Evolutionary conservation across 2,797 vertebrate genomes (phyloP).

Genomic region (Molossus alvarezi): DNA sequence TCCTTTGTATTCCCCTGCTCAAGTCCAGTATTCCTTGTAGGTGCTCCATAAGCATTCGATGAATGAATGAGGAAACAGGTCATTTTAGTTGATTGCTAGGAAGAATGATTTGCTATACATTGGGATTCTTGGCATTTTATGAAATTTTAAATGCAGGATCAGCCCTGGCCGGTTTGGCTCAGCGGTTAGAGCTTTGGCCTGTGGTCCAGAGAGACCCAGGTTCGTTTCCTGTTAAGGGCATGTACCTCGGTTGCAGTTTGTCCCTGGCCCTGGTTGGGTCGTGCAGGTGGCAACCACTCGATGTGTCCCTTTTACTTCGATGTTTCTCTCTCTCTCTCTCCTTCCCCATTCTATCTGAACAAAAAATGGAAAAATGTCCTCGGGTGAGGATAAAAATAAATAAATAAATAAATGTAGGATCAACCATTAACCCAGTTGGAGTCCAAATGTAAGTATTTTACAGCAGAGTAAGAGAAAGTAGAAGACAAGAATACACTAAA

Average conservation of each 20-base stretch:
- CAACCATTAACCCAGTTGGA: neutral
- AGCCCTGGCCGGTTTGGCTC: neutral
- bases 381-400: too few species aligned
- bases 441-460: slow-evolving; percentile 17
- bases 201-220: too few species aligned
- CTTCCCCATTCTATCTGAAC: too few species aligned
- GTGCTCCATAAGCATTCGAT: neutral
- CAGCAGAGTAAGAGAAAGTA: neutral
- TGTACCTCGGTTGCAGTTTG: too few species aligned
- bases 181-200: too few species aligned
- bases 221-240: too few species aligned
- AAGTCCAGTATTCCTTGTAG: neutral
- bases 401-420: neutral
- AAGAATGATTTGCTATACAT: neutral
- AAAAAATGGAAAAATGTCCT: too few species aligned
- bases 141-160: slow-evolving; percentile 14
- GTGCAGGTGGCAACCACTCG: too few species aligned
- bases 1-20: neutral
- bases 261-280: too few species aligned
- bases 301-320: too few species aligned
- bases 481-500: slow-evolving; percentile 21
- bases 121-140: neutral
- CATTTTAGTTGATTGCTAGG: slow-evolving; percentile 14
- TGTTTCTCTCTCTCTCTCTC: too few species aligned
- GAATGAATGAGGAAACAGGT: neutral